Evolutionary conservation across 37 sponge, comb jelly and placozoan genomes (phyloP), one percentile per base, ranked within the genome.

Genomic region (Beroe ovata): DNA sequence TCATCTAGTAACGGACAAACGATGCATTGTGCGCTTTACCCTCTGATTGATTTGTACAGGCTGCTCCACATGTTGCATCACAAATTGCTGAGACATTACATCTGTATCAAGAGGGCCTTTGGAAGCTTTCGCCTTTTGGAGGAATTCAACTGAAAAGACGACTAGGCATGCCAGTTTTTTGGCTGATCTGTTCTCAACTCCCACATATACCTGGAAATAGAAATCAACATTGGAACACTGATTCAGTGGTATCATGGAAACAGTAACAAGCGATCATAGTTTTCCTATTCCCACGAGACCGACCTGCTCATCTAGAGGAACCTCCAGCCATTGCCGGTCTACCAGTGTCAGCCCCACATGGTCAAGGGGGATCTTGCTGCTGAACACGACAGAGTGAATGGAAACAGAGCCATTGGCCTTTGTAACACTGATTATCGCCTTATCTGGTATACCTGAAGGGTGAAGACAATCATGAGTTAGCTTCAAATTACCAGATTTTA

Each of bases 261-360:
- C n/a, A n/a, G n/a, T n/a, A n/a, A n/a, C n/a, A n/a, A n/a, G n/a
- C n/a, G n/a, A n/a, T n/a, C n/a, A n/a, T n/a, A n/a, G n/a, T n/a
- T n/a, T n/a, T n/a, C n/a, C n/a, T n/a, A n/a, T n/a, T n/a, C n/a
- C n/a, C n/a, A n/a, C n/a, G n/a, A 47, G 54, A 6, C 54, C 11
- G 54, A 77, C 84, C 84, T 77, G 42, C n/a, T 77, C 84, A 23
- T 77, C 84, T 1, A 77, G 28, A 42, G 84, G 84, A 1, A 77
- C 54, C 28, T 39, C 84, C 54, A 77, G 25, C 84, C 84, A 77
- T 25, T 39, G 42, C 25, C 84, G 39, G 28, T 77, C 84, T 1
- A 42, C 84, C 0, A 39, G 28, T 25, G 84, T 77, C 6, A 77
- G 47, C 1, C 84, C 84, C 0, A 77, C 22, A 77, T 39, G n/a